Conservation (phyloP, 2,888 invertebrate genomes). For the Tromatobia lineatoria region DNA sequence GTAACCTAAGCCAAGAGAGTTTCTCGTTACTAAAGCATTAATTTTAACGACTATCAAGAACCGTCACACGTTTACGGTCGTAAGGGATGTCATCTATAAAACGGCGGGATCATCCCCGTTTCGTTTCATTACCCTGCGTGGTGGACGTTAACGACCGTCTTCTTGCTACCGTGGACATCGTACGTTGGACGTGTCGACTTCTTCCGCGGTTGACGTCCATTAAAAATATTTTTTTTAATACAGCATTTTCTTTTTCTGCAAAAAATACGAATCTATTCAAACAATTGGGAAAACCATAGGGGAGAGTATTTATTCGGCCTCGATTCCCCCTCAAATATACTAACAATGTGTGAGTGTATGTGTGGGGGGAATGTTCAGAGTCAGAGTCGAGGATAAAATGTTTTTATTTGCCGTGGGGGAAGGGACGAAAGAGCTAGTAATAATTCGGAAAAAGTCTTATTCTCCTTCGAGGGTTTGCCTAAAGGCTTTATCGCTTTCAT, state of each 20-base stretch:
- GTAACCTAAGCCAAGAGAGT: conserved; percentile 4
- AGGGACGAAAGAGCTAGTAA: conserved; percentile 73
- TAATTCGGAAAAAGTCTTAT: conserved; percentile 75
- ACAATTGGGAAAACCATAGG: conserved; percentile 47
- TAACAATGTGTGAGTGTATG: conserved; percentile 1
- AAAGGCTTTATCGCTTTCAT: conserved; percentile 69
- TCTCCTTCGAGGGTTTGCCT: conserved; percentile 72
- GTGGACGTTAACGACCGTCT: conserved; percentile 66
- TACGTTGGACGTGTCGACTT: conserved; percentile 60
- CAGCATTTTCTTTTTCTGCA: conserved; percentile 3
- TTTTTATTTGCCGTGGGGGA: conserved; percentile 79
- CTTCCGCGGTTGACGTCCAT: conserved; percentile 12
- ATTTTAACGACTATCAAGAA: conserved; percentile 68
- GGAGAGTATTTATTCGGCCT: conserved; percentile 27
- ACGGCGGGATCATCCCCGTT: conserved; percentile 53
- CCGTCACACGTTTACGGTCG: conserved; percentile 68
- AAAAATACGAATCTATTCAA: conserved; percentile 52
- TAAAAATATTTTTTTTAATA: conserved; percentile 21
- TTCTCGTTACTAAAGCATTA: conserved; percentile 64
- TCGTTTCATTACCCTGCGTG: conserved; percentile 68
- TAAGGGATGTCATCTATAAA: conserved; percentile 69
- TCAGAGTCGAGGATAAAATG: conserved; percentile 77
- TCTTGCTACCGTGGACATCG: conserved; percentile 45
- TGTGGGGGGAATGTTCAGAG: conserved; percentile 70
- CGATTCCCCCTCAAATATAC: conserved; percentile 15